These are phyloP conservation scores for Lindbergichthys nudifrons DNA, from an alignment of 2,797 vertebrate genomes.

Conservation along the genomic window DNA sequence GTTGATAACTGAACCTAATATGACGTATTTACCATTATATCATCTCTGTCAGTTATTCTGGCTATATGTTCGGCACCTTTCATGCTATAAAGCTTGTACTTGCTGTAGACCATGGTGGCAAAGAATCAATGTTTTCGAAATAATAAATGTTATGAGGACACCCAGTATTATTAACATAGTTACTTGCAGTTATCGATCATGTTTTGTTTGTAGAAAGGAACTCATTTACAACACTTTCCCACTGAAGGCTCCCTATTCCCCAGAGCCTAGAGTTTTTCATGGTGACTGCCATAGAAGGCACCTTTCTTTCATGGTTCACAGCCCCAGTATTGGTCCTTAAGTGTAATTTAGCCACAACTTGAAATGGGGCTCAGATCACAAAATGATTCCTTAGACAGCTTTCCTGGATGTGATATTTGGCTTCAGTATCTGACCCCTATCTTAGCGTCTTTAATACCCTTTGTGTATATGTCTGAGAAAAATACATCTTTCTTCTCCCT, in stretches of 20 bases:
- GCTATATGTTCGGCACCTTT: background rate
- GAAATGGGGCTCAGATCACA: conserved; percentile 53
- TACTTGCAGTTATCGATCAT: no score
- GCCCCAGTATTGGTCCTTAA: conserved; percentile 48
- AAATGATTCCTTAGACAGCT: conserved; percentile 52
- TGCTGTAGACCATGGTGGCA: background rate
- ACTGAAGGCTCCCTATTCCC: background rate
- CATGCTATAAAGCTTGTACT: background rate
- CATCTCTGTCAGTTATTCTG: background rate
- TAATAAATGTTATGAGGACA: no score
- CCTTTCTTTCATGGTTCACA: conserved; percentile 53
- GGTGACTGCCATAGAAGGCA: conserved; percentile 10
- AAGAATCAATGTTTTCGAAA: background rate
- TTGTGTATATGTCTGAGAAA: conserved; percentile 56
- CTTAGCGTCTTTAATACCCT: conserved; percentile 61
- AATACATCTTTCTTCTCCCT: conserved; percentile 52
- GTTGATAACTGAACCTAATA: conserved; percentile 1
- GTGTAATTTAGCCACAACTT: conserved; percentile 55
- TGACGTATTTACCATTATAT: background rate
- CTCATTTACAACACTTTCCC: no score
- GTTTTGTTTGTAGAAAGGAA: no score
- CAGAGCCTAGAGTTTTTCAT: conserved; percentile 22
- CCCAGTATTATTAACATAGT: no score
- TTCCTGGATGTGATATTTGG: conserved; percentile 57
- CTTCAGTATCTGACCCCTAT: conserved; percentile 60